Conservation (phyloP, 2,797 vertebrate species). For the Coregonus sp. region DNA sequence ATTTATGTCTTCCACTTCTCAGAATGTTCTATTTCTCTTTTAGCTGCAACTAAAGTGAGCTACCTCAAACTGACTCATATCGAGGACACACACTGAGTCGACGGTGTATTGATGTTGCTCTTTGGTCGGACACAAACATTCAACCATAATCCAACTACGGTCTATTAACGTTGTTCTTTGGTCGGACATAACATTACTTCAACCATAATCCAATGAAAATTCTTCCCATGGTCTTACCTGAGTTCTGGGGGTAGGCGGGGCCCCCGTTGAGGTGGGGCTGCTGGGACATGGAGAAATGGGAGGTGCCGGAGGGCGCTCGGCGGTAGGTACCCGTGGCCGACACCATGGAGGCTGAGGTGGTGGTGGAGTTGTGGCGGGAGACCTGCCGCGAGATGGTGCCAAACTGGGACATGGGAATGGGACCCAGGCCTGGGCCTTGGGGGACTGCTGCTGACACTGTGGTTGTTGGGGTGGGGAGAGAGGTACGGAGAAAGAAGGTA, state of each 20-base stretch:
- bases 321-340: constrained; percentile 97
- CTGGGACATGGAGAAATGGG: constrained; percentile 84
- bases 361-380: constrained; percentile 92
- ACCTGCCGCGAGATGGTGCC: constrained; percentile 99
- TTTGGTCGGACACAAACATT: neutral
- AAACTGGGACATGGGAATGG: constrained; percentile 97
- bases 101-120: neutral
- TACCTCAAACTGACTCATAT: neutral
- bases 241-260: constrained; percentile 91
- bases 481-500: neutral
- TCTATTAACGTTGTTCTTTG: neutral
- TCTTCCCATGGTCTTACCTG: constrained; percentile 78
- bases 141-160: neutral
- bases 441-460: constrained; percentile 73
- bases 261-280: constrained; percentile 97
- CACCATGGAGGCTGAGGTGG: constrained; percentile 93
- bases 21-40: neutral
- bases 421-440: constrained; percentile 85
- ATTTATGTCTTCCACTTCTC: neutral
- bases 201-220: neutral
- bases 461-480: constrained; percentile 34
- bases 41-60: neutral
- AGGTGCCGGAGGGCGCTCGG: constrained; percentile 94
- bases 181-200: neutral
- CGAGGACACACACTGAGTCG: neutral